A percentile compares a stretch with the other conserved stretches of the same genome.
Evolutionary conservation across 2,113 vertebrate genomes (phyloP).

Genomic region (Atlantisia rogersi): DNA sequence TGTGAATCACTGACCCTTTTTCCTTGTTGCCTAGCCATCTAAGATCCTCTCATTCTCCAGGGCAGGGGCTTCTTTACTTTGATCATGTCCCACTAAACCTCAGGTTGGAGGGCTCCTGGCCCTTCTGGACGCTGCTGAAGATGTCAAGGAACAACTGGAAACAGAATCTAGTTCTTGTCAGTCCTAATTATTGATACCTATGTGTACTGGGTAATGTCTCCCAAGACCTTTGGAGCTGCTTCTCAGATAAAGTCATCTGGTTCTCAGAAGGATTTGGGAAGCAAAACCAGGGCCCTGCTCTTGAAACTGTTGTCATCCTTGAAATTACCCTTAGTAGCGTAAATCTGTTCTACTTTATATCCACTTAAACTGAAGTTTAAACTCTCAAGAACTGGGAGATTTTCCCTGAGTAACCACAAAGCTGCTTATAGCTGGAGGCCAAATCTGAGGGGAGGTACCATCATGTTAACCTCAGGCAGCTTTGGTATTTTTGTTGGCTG

Average conservation of each 20-base stretch:
- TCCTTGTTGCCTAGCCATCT: neutral
- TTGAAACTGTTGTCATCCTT: neutral
- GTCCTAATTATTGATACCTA: neutral
- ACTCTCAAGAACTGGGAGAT: neutral
- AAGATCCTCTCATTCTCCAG: rapidly evolving
- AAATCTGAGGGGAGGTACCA: neutral
- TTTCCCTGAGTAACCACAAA: slow-evolving; percentile 21
- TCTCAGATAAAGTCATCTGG: neutral
- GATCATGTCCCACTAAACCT: rapidly evolving
- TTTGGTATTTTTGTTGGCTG: slow-evolving; percentile 13
- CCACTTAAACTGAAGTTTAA: neutral
- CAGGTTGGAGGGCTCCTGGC: neutral
- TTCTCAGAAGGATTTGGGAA: neutral
- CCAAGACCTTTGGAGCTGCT: neutral
- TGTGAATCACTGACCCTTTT: neutral
- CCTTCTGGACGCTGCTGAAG: neutral
- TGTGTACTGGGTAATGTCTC: neutral
- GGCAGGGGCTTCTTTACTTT: neutral
- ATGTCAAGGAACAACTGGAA: neutral
- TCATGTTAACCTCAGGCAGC: slow-evolving; percentile 2
- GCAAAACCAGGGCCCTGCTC: neutral
- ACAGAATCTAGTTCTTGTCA: neutral
- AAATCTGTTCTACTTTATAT: neutral
- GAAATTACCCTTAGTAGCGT: neutral
- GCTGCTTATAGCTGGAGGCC: neutral